Base-by-base conservation (phyloP, 2,888 invertebrate genomes). In the Euplagia quadripunctaria region DNA sequence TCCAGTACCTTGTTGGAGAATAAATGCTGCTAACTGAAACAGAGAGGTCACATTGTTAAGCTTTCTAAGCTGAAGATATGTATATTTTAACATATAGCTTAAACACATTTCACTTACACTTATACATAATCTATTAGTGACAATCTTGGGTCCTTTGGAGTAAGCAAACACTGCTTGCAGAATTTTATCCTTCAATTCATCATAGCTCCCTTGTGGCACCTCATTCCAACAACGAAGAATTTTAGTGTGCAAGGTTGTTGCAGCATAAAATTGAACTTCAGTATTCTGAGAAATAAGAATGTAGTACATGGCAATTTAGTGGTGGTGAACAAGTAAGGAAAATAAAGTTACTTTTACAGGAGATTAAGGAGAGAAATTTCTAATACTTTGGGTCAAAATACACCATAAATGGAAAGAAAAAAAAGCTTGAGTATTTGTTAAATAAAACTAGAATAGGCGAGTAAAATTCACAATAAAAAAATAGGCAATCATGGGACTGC, bases 191-290 rank as follows among this genome's bases (percentile, higher is more conserved):
- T 97, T 97, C 6, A 99, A 93, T 79, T 97, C 97, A 76, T 97
- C 97, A 91, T 98, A 97, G 87, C 98, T 98, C 77, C 97, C 97
- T 68, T 96, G 96, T 12, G 99, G 98, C 46, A 99, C 97, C 94
- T 99, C 98, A 88, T 97, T 96, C 98, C 98, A 99, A 88, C 97
- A 97, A 88, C 98, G 97, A 84, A 98, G 97, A 70, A 99, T 97
- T 92, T 99, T 99, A 0, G 97, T 97, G 87, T 99, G 98, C 42
- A 99, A 93, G 46, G 98, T 98, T 68, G 98, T 98, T 7, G 99
- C 99, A 72, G 98, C 99, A 96, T 98, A 99, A 94, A 98, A 99
- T 92, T 99, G 99, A 52, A 99, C 98, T 95, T 99, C 99, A 80
- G 97, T 97, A 73, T 97, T 96, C 98, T 98, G 91, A 66, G 96